Conservation (phyloP, 1,140 invertebrate genomes). For the Alviniconcha marisindica region DNA sequence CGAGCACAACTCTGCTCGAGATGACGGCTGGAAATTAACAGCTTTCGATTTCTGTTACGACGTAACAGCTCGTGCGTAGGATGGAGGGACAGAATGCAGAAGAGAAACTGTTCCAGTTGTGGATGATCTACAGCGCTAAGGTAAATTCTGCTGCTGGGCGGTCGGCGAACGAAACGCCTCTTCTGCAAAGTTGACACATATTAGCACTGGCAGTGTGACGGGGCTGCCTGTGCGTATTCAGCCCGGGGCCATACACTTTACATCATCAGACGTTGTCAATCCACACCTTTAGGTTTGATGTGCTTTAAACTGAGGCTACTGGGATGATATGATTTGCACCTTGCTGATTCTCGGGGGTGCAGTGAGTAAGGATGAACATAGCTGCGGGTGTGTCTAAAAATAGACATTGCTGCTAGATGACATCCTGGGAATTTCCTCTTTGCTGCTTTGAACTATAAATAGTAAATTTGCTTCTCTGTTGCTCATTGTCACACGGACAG, state of each 20-base stretch:
- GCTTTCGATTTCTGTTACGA: background rate
- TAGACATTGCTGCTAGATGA: background rate
- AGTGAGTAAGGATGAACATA: no score
- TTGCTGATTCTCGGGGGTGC: no score
- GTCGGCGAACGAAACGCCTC: conserved; percentile 7
- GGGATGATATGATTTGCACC: no score
- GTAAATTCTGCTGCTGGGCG: conserved; percentile 39
- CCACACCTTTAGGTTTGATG: no score
- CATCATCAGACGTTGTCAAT: no score
- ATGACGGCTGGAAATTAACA: background rate
- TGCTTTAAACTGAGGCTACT: no score
- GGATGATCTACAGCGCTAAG: conserved; percentile 63
- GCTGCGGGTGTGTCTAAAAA: no score
- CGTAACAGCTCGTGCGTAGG: background rate
- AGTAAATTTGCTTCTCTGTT: no score
- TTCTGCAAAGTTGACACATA: conserved; percentile 2
- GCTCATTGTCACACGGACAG: no score
- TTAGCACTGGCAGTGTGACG: conserved; percentile 5
- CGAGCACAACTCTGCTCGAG: background rate
- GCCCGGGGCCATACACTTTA: no score
- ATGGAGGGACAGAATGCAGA: conserved; percentile 54
- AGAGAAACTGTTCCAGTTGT: conserved; percentile 60
- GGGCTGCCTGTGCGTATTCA: no score
- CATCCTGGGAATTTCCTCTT: background rate
- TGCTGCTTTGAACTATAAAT: no score